Base-by-base conservation (phyloP, 2,797 vertebrate genomes). In the Leuciscus waleckii region DNA sequence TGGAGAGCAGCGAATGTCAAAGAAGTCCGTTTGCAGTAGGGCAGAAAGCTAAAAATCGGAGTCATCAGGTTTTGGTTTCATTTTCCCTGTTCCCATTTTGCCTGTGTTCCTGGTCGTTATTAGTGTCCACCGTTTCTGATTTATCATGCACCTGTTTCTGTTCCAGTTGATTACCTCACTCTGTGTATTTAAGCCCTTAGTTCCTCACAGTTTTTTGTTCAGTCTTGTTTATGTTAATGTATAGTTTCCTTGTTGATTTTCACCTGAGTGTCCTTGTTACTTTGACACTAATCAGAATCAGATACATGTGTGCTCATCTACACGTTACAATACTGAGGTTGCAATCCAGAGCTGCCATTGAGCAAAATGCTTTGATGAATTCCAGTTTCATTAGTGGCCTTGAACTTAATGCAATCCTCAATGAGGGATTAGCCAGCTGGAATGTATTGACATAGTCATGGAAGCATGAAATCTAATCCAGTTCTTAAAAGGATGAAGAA, bases 391-490 rank as follows among this genome's bases (percentile, higher is more conserved):
- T 83, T 54, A 39, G 46, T 54, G 32, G 32, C 61, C 46, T 76
- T 83, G 16, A 76, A 83, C 43, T 83, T 76, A 54, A 51, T 29
- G 35, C 35, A 76, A n/a, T 51, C 16, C 56, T 65, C 32, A 75
- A 19, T 83, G n/a, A 54, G 29, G 43, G 43, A 83, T 83, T 77
- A 76, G 13, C 23, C 43, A 54, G 23, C 7, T 51, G 46, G 46
- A 83, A 68, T 77, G 74, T 54, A 83, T 41, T 76, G 61, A 26
- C 82, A 83, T 29, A 65, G 14, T 51, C 61, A 41, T 6, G n/a
- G 17, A 54, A 56, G 82, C 73, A 41, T 83, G 46, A 76, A 54
- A 76, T 77, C 49, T 58, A 69, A 84, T 84, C 61, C 32, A 41
- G 74, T 84, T 77, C 63, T 56, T 46, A 46, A 70, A 69, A 78